These are phyloP conservation scores for Ariopsis seemanni DNA, from an alignment of 2,113 vertebrate genomes.

Conservation along the genomic window DNA sequence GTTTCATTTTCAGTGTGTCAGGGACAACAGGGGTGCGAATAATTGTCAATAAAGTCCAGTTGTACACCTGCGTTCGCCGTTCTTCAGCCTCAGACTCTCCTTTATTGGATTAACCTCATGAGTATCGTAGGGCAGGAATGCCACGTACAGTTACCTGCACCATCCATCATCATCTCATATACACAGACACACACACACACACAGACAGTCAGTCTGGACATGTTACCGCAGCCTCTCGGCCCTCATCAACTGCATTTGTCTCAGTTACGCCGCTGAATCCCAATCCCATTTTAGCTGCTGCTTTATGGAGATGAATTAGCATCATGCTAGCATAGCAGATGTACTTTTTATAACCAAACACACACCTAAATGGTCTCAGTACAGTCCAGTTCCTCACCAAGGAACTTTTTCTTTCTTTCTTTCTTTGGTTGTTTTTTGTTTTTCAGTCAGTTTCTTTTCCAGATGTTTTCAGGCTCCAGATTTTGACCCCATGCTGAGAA, in stretches of 20 bases:
- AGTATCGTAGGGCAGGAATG: background rate
- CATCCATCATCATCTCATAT: constrained; percentile 46
- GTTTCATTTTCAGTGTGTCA: background rate
- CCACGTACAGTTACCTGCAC: constrained; percentile 35
- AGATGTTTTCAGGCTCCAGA: too few species aligned
- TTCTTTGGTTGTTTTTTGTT: too few species aligned
- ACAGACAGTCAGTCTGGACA: constrained; percentile 12
- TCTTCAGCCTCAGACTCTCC: constrained; percentile 14
- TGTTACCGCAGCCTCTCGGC: constrained; percentile 37
- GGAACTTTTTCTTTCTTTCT: too few species aligned
- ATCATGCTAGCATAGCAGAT: background rate
- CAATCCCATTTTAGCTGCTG: constrained; percentile 17
- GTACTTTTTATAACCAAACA: background rate
- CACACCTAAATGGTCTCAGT: too few species aligned
- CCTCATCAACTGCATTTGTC: constrained; percentile 39
- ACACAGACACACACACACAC: background rate
- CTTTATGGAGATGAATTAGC: constrained; percentile 55
- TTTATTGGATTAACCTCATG: constrained; percentile 41
- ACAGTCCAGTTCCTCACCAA: too few species aligned
- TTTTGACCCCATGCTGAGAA: too few species aligned
- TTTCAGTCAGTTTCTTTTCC: too few species aligned
- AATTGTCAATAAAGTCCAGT: background rate
- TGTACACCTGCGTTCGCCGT: background rate
- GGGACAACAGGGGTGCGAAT: background rate
- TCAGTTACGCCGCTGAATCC: constrained; percentile 41